Conservation (phyloP, 2,797 vertebrate species). For the Rhinogobio ventralis region DNA sequence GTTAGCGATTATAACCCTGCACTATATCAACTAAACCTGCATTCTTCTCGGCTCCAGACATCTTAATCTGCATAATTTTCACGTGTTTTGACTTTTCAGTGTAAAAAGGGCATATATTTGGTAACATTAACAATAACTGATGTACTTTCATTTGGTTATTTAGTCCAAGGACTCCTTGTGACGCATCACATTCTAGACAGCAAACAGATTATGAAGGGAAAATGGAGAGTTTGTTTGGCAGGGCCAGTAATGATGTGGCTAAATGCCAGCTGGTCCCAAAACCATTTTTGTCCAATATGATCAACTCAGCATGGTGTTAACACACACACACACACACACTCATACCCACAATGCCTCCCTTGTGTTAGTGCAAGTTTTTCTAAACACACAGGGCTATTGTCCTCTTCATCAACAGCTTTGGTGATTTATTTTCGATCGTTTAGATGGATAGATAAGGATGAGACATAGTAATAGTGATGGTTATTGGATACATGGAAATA, state of each 20-base stretch:
- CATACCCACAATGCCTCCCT: constrained; percentile 60
- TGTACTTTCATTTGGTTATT: constrained; percentile 1
- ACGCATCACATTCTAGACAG: constrained; percentile 46
- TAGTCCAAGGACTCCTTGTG: constrained; percentile 32
- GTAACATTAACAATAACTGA: constrained; percentile 18
- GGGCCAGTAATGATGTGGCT: constrained; percentile 72
- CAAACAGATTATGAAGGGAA: constrained; percentile 49
- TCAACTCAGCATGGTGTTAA: constrained; percentile 64
- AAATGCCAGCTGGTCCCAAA: constrained; percentile 63
- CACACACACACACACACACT: constrained; percentile 53
- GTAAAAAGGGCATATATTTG: neutral
- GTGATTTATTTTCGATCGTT: constrained; percentile 32
- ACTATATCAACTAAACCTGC: neutral
- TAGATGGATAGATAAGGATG: constrained; percentile 40
- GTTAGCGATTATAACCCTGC: neutral
- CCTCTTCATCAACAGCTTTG: constrained; percentile 46
- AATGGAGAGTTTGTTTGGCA: constrained; percentile 51
- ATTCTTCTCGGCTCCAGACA: neutral
- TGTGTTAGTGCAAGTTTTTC: constrained; percentile 49
- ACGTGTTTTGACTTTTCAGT: neutral
- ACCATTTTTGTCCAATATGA: constrained; percentile 66
- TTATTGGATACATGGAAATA: neutral
- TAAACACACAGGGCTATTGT: constrained; percentile 49
- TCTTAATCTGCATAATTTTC: neutral
- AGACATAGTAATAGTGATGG: neutral